Base-by-base conservation (phyloP, 92 coral and sea anemone species). In the Pocillopora grandis region DNA sequence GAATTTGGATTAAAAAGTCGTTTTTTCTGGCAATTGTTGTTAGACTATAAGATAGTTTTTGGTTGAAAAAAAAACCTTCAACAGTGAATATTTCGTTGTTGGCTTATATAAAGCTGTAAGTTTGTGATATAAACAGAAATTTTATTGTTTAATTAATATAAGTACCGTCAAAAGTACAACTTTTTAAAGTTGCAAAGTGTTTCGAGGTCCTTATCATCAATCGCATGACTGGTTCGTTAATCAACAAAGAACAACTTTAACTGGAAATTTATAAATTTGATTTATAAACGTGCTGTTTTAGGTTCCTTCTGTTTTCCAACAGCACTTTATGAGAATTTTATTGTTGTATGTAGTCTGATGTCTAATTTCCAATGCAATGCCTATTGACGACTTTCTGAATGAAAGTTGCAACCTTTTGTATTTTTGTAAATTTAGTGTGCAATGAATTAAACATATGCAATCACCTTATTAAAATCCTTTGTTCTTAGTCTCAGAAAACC, bases 361-460 rank as follows among this genome's bases (percentile, higher is more conserved):
- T 11, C 20, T 64, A n/a, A 21, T 20, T 64, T 64, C 19, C 27
- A 12, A 42, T 18, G 21, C 31, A 64, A 59, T 59, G 62, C 33
- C 11, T n/a, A n/a, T 5, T 13, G 31, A 66, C 35, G 35, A 1
- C 70, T 66, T 66, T 66, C 14, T 20, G 2, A 20, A 66, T 7
- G 12, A 64, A 64, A 64, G n/a, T 12, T 12, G 58, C 58, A 13
- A 71, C 76, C 52, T 27, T 49, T 1, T 23, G 67, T 60, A 59
- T 3, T 76, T 76, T 76, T 76, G 56, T 76, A 61, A 76, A 33
- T 31, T 8, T 9, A 60, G 14, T 76, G 31, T 76, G 33, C 31
- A 76, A 35, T 76, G 35, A 75, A 59, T 60, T 27, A 76, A 59
- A 31, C 68, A 76, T 21, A 56, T 31, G 52, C 56, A 69, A 23